These are phyloP conservation scores for Myiozetetes cayanensis DNA, from an alignment of 2,113 vertebrate genomes.

Conservation along the genomic window DNA sequence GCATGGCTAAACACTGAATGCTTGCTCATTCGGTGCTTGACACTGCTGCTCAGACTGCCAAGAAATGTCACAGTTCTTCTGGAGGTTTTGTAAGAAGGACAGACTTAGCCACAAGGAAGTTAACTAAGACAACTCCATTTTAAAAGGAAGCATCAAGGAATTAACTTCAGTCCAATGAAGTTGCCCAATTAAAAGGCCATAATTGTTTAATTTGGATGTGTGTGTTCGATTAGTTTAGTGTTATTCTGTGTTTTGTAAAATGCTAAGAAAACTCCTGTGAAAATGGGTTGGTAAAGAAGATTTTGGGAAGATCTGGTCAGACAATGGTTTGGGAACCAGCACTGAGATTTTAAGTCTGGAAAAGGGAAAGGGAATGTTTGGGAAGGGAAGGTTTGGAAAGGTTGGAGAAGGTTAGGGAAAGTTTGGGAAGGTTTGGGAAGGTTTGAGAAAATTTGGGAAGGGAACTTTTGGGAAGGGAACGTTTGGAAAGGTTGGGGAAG, in stretches of 20 bases:
- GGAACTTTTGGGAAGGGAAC: no score
- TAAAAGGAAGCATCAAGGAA: neutral
- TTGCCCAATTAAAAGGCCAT: neutral
- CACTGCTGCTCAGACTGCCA: conserved; percentile 18
- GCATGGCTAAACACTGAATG: conserved; percentile 5
- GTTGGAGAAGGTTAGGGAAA: no score
- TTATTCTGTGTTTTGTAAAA: neutral
- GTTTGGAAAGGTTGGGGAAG: neutral
- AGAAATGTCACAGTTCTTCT: neutral
- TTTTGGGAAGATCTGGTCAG: neutral
- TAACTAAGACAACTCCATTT: neutral
- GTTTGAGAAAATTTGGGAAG: no score
- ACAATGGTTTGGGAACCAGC: neutral
- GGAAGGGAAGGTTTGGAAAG: no score
- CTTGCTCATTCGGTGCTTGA: neutral
- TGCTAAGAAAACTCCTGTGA: neutral
- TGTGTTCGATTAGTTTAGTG: neutral
- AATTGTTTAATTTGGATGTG: neutral
- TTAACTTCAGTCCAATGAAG: neutral
- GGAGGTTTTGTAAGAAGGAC: neutral
- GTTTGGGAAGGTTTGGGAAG: no score
- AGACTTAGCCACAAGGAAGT: conserved; percentile 7
- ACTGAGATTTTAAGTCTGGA: neutral
- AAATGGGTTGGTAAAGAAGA: neutral
- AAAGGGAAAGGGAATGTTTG: no score